A percentile compares a stretch with the other conserved stretches of the same genome.
Conservation (phyloP, 2,113 vertebrate genomes). For the Hepsetus odoe region DNA sequence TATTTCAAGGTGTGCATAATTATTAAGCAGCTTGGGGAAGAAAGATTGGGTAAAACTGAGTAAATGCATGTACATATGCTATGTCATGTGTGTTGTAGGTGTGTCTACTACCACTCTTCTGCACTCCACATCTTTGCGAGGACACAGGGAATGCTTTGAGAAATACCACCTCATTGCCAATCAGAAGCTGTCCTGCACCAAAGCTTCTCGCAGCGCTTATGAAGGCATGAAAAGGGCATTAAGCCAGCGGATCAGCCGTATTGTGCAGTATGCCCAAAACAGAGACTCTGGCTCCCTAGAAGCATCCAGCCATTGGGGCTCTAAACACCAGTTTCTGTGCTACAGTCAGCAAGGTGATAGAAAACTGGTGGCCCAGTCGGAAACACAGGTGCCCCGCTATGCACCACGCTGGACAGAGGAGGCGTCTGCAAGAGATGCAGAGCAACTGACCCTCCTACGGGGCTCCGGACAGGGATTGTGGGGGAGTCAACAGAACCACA, state of each 20-base stretch:
- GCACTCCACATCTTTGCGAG: slow-evolving; percentile 90
- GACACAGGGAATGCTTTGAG: slow-evolving; percentile 97
- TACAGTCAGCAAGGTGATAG: slow-evolving; percentile 83
- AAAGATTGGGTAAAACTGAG: too few relatives aligned
- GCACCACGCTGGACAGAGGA: slow-evolving; percentile 83
- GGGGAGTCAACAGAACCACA: slow-evolving; percentile 66
- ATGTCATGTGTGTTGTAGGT: slow-evolving; percentile 57
- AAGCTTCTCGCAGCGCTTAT: slow-evolving; percentile 87
- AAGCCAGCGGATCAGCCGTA: slow-evolving; percentile 92
- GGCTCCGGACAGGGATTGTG: slow-evolving; percentile 71
- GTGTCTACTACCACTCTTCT: slow-evolving; percentile 69
- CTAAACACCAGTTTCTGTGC: slow-evolving; percentile 84
- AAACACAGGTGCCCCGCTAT: slow-evolving; percentile 92
- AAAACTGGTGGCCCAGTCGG: slow-evolving; percentile 84
- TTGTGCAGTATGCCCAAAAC: slow-evolving; percentile 95
- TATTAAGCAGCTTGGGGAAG: too few relatives aligned
- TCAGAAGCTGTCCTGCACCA: slow-evolving; percentile 89
- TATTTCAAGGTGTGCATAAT: too few relatives aligned
- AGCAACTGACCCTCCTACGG: slow-evolving; percentile 78
- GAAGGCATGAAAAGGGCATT: slow-evolving; percentile 92
- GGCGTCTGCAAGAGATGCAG: slow-evolving; percentile 68
- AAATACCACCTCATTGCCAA: slow-evolving; percentile 97
- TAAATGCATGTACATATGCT: too few relatives aligned
- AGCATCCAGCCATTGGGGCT: slow-evolving; percentile 72
- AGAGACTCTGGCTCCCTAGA: slow-evolving; percentile 79